These are phyloP conservation scores for Oryzias sinensis DNA, from an alignment of 2,797 vertebrate species.

Conservation along the genomic window DNA sequence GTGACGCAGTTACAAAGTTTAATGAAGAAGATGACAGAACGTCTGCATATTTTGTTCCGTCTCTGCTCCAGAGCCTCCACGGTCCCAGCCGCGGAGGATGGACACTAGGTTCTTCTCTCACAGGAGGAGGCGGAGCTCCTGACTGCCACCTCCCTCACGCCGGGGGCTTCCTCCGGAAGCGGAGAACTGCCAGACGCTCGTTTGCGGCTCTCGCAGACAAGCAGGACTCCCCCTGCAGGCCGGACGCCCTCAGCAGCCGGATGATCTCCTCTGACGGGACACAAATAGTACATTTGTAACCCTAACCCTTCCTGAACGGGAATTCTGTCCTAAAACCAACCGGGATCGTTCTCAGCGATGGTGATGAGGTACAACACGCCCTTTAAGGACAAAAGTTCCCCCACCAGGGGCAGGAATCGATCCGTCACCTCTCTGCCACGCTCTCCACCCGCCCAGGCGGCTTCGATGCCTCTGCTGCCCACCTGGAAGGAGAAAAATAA, in stretches of 20 bases:
- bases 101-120: no score
- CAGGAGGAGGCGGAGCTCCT: no score
- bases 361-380: conserved; percentile 91
- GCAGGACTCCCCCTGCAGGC: conserved; percentile 74
- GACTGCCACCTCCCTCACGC: not conserved
- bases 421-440: conserved; percentile 91
- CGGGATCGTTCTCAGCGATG: conserved; percentile 89
- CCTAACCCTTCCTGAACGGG: no score
- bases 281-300: not conserved
- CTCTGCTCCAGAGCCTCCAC: no score
- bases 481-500: conserved; percentile 70
- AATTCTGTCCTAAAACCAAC: conserved; percentile 57
- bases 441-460: conserved; percentile 91
- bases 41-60: no score
- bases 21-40: no score
- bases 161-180: conserved; percentile 71
- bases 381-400: conserved; percentile 82
- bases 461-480: conserved; percentile 83
- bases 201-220: conserved; percentile 83
- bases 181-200: conserved; percentile 84
- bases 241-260: conserved; percentile 67
- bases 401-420: conserved; percentile 83
- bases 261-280: conserved; percentile 85
- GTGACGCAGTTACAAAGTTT: no score
- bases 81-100: no score